These are phyloP conservation scores for Squalus acanthias DNA, from an alignment of 2,797 vertebrate species.

Conservation along the genomic window DNA sequence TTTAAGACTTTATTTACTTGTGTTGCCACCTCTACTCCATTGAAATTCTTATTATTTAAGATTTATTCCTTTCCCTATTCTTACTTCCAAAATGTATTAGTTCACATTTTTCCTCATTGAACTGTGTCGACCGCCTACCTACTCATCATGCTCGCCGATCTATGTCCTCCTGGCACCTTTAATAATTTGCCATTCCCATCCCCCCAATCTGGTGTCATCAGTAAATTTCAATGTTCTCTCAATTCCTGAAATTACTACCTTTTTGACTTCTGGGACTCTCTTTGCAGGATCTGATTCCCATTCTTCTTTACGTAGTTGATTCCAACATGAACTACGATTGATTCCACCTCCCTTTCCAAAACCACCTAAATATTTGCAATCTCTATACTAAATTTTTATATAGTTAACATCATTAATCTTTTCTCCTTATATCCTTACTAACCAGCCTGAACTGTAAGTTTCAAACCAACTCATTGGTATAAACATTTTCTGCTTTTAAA, in stretches of 20 bases:
- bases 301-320: neutral
- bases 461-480: too few relatives aligned
- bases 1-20: neutral
- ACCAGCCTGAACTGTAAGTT: too few relatives aligned
- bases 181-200: neutral
- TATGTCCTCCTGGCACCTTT: neutral
- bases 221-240: neutral
- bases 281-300: neutral
- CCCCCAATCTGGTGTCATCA: neutral
- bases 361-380: neutral
- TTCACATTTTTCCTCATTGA: neutral
- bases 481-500: too few relatives aligned
- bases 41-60: neutral
- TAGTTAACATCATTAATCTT: too few relatives aligned
- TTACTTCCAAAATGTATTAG: neutral
- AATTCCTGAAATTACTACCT: neutral
- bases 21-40: neutral
- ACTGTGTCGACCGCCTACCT: neutral
- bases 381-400: too few relatives aligned
- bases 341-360: neutral
- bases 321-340: neutral
- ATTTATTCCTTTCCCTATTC: neutral
- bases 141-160: neutral
- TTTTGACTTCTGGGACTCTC: neutral
- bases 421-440: too few relatives aligned